A percentile compares a stretch with the other conserved stretches of the same genome.
phyloP scores from a whole-genome alignment of 2,888 invertebrate species.

The Spatulosminthurus flaviceps region DNA sequence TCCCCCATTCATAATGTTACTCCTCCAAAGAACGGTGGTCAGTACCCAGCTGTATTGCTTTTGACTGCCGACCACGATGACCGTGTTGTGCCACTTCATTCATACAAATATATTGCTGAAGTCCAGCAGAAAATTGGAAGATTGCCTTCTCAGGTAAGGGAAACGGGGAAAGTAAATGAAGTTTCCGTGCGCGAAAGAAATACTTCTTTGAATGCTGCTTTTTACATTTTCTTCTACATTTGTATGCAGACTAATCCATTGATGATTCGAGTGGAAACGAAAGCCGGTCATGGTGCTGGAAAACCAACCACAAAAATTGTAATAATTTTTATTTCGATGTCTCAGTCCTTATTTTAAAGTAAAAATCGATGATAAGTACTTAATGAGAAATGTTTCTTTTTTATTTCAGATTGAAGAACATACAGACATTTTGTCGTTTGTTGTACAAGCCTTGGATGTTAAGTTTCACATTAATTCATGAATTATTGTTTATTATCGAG shows the following conservation, averaged over 20 bases:
- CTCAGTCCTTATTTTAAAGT: not conserved
- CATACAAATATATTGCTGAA: conserved; percentile 91
- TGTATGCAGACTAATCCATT: conserved; percentile 78
- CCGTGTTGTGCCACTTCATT: conserved; percentile 96
- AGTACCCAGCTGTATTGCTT: conserved; percentile 91
- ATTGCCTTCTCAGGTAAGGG: conserved; percentile 70
- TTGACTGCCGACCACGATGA: conserved; percentile 99
- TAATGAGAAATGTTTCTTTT: not conserved
- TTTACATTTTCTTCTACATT: too few relatives aligned
- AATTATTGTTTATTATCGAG: not conserved
- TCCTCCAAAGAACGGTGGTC: conserved; percentile 70
- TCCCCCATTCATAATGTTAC: conserved; percentile 94
- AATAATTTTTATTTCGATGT: conserved; percentile 61
- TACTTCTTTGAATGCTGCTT: too few relatives aligned
- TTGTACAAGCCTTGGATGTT: conserved; percentile 74
- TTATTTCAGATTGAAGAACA: conserved; percentile 86
- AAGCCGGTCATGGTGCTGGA: conserved; percentile 96
- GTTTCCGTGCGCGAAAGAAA: too few relatives aligned
- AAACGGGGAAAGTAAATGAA: too few relatives aligned
- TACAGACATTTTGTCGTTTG: conserved; percentile 87
- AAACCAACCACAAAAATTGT: conserved; percentile 95
- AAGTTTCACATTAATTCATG: conserved; percentile 26
- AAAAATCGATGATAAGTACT: not conserved
- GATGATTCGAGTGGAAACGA: conserved; percentile 88
- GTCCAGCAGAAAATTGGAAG: conserved; percentile 80